Evolutionary conservation across 2,888 invertebrate species (phyloP).

Genomic region (Tipula unca): DNA sequence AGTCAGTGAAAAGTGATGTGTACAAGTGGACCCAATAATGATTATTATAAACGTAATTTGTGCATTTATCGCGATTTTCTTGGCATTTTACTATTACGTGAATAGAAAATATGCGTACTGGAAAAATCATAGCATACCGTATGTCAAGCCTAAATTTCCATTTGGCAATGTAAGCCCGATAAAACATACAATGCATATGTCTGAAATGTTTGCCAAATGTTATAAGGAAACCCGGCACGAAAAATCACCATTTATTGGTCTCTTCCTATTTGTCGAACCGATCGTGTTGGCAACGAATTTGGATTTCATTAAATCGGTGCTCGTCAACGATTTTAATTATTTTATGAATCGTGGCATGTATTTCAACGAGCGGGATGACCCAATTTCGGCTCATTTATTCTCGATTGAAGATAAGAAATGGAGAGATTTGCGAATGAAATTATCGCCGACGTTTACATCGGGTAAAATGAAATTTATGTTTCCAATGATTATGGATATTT

Average conservation of each 20-base stretch:
- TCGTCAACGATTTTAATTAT: constrained; percentile 37
- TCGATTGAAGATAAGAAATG: not conserved
- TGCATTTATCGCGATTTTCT: not conserved
- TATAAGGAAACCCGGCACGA: not conserved
- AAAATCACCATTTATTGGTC: not conserved
- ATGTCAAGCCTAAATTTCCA: constrained; percentile 32
- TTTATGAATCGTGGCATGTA: constrained; percentile 37
- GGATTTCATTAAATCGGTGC: constrained; percentile 33
- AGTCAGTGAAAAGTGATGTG: not conserved
- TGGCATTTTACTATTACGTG: not conserved
- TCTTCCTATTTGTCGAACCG: not conserved
- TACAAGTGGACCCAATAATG: not conserved
- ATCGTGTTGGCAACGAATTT: constrained; percentile 23
- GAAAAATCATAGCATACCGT: constrained; percentile 29
- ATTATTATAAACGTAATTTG: not conserved
- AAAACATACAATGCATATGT: constrained; percentile 22
- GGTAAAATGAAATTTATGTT: constrained; percentile 46
- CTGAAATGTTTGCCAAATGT: not conserved
- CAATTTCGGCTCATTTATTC: constrained; percentile 27
- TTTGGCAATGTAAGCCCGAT: constrained; percentile 30
- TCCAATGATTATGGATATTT: constrained; percentile 29
- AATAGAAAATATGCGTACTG: constrained; percentile 29
- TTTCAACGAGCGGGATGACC: constrained; percentile 35
- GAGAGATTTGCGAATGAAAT: constrained; percentile 29
- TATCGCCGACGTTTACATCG: constrained; percentile 44